Evolutionary conservation across 2,797 vertebrate genomes (phyloP), one percentile per base, ranked within the genome.

Genomic region (Myiothlypis chrysogaster): DNA sequence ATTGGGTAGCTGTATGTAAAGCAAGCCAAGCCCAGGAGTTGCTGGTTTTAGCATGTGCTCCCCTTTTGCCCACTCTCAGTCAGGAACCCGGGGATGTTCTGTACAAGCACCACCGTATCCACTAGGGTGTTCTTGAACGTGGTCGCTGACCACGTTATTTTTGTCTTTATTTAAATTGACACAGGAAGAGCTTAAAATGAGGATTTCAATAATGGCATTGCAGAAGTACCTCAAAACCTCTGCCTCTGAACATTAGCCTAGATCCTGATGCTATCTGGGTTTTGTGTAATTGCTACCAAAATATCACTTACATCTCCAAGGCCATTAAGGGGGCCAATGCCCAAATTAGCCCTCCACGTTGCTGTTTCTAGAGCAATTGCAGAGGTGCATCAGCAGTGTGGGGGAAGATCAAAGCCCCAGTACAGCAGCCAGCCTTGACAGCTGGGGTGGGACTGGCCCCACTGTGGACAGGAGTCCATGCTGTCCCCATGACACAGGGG

Each of bases 81-180:
- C 1, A 3, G 19, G 14, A 12, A 20, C 23, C 19, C 43, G 18
- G 10, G 55, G n/a, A 15, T 49, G 37, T 15, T 83, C 68, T 68
- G 37, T 47, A 25, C 0, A 5, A 78, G 10, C 49, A 56, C 14
- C 16, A 12, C 20, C 0, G 0, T 23, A 32, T 15, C 25, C 19
- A 28, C n/a, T 0, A 2, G 4, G 4, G 4, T 17, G 17, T 14
- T 61, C n/a, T 46, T 34, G 22, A 56, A 17, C 1, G 3, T 16
- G 25, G 46, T 39, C 24, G 12, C 23, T 9, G 23, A 4, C 4
- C 22, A 3, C 25, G 46, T 34, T 28, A 14, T 15, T 41, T 79
- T 53, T 76, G 12, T 10, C 24, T 49, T 68, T 52, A 9, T 63
- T 35, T 72, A 9, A 80, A 80, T 25, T 24, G 4, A 46, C 44